These are phyloP conservation scores for Trochalopteron elliotii DNA, from an alignment of 2,113 vertebrate genomes.

Conservation along the genomic window DNA sequence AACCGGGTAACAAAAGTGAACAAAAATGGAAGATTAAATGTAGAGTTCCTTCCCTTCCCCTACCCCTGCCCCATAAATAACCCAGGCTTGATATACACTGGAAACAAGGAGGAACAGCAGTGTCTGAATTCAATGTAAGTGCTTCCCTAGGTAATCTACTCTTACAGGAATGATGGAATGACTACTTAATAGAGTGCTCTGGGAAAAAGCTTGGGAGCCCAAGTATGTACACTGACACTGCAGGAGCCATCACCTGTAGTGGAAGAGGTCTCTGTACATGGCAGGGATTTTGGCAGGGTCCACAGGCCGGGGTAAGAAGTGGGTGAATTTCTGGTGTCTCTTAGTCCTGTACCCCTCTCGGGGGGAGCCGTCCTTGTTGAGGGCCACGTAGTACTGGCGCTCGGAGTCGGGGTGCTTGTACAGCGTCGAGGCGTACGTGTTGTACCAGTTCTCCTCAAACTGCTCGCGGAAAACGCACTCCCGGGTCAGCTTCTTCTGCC, in stretches of 20 bases:
- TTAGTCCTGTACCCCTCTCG: slow-evolving; percentile 96
- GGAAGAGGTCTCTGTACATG: slow-evolving; percentile 91
- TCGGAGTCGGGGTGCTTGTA: slow-evolving; percentile 94
- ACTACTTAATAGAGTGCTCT: slow-evolving; percentile 62
- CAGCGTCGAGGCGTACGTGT: slow-evolving; percentile 95
- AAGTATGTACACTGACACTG: slow-evolving; percentile 39
- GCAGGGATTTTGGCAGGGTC: slow-evolving; percentile 93
- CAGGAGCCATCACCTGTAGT: slow-evolving; percentile 88
- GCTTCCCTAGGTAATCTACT: slow-evolving; percentile 65
- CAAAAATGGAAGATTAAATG: slow-evolving; percentile 52
- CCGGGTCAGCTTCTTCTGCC: slow-evolving; percentile 93
- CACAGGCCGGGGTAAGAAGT: slow-evolving; percentile 93
- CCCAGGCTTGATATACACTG: slow-evolving; percentile 61
- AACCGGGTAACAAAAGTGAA: slow-evolving; percentile 43
- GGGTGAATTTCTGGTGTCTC: slow-evolving; percentile 97
- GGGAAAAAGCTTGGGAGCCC: slow-evolving; percentile 58
- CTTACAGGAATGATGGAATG: slow-evolving; percentile 69
- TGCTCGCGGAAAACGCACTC: slow-evolving; percentile 98
- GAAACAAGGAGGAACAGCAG: slow-evolving; percentile 66
- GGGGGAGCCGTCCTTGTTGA: slow-evolving; percentile 98
- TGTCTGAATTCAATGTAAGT: slow-evolving; percentile 64
- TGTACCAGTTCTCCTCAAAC: slow-evolving; percentile 99
- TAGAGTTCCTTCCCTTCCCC: slow-evolving; percentile 54
- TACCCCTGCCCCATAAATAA: slow-evolving; percentile 58
- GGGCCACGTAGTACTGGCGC: slow-evolving; percentile 93